Conservation (phyloP, 2,113 vertebrate genomes). For the Isichthys henryi region DNA sequence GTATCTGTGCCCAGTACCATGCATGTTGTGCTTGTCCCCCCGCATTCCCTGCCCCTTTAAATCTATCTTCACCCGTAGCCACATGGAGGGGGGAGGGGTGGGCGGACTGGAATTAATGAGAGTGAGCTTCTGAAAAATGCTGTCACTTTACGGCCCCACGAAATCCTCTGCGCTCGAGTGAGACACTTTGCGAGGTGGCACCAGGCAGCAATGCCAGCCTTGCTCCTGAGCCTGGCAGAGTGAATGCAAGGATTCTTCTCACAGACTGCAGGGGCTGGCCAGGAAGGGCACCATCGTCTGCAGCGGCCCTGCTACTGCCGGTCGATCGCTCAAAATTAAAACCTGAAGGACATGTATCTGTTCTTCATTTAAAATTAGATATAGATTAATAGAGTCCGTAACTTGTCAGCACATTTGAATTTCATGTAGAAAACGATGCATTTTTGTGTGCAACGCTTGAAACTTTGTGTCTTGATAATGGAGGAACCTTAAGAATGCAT, state of each 20-base stretch:
- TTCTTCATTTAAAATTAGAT: background rate
- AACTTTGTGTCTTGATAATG: background rate
- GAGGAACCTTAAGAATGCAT: background rate
- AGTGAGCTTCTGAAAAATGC: background rate
- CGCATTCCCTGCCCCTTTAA: background rate
- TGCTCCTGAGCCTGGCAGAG: background rate
- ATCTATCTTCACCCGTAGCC: background rate
- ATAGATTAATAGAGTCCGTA: background rate
- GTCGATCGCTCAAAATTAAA: background rate
- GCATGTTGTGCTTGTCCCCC: background rate
- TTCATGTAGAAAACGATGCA: background rate
- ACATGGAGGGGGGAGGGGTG: background rate
- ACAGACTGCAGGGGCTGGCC: background rate
- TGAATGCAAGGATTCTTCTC: background rate
- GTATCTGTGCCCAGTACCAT: background rate
- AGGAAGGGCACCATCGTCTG: background rate
- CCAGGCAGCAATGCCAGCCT: background rate
- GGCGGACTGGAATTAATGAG: background rate
- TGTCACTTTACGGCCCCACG: no score
- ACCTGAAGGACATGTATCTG: background rate
- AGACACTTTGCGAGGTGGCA: background rate
- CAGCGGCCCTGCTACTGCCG: no score
- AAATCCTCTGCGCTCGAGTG: background rate
- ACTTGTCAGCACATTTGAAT: background rate
- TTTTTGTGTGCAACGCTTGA: background rate